phyloP scores from a whole-genome alignment of 2,888 invertebrate species.

The Tanypteryx hageni region DNA sequence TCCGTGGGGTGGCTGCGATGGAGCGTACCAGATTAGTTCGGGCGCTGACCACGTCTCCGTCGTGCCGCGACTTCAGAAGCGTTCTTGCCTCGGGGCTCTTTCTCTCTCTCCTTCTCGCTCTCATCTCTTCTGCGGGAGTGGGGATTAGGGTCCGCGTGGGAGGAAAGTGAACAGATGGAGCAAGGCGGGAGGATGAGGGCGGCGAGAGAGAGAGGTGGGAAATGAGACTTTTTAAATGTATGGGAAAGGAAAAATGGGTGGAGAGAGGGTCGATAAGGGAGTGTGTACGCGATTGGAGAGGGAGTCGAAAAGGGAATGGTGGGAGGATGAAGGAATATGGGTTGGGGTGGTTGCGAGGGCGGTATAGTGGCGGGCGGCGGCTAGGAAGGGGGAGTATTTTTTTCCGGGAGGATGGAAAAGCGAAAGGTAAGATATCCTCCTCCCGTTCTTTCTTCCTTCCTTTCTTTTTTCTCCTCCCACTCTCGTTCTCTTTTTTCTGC shows the following conservation, averaged over 20 bases:
- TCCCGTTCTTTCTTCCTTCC: neutral
- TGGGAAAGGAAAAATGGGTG: conserved; percentile 39
- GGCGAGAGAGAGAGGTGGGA: neutral
- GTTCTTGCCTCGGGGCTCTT: neutral
- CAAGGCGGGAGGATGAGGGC: neutral
- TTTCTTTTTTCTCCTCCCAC: neutral
- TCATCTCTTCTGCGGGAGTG: neutral
- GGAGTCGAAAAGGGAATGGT: neutral
- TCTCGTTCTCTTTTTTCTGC: neutral
- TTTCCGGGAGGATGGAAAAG: conserved; percentile 1
- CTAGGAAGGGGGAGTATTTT: neutral
- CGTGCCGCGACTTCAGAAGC: conserved; percentile 44
- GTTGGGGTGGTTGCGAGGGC: neutral
- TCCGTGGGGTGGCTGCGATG: neutral
- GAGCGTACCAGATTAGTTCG: conserved; percentile 47
- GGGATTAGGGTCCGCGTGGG: conserved; percentile 18
- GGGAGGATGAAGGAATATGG: neutral
- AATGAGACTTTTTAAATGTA: conserved; percentile 61
- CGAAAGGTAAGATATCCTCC: neutral
- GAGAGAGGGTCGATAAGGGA: neutral
- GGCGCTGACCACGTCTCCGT: conserved; percentile 45
- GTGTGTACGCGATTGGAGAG: neutral
- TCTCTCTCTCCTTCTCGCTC: too few relatives aligned
- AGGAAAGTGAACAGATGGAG: conserved; percentile 19
- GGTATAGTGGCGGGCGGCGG: neutral